Conservation (phyloP, 2,113 vertebrate species). For the Serinus canaria region DNA sequence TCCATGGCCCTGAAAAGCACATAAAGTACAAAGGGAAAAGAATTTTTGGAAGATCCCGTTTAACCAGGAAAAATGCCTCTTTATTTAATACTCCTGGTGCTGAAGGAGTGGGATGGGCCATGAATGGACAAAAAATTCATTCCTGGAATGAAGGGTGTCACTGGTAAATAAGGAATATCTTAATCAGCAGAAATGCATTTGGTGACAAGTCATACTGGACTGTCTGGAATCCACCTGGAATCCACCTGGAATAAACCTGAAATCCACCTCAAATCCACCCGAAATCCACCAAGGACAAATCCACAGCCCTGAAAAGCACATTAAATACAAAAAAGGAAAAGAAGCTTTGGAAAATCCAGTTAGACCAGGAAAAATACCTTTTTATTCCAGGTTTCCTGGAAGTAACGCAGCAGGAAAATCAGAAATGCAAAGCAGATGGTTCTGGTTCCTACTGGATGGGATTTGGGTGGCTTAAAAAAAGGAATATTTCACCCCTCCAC, state of each 20-base stretch:
- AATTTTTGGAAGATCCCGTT: background rate
- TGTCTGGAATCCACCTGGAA: no score
- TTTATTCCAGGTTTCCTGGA: background rate
- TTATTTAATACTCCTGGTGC: background rate
- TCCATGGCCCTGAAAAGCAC: accelerated
- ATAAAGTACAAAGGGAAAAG: background rate
- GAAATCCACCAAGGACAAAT: background rate
- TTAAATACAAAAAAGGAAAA: background rate
- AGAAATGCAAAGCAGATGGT: background rate
- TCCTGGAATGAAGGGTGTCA: background rate
- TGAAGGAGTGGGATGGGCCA: background rate
- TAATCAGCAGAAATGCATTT: background rate
- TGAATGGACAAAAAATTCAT: accelerated
- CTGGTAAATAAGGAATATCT: background rate
- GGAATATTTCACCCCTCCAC: background rate
- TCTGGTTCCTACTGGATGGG: background rate
- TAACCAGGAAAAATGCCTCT: background rate
- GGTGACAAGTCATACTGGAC: accelerated
- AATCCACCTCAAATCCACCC: background rate
- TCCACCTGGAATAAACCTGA: no score
- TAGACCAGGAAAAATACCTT: background rate
- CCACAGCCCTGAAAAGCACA: accelerated
- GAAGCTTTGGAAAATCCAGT: background rate
- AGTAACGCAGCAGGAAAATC: background rate
- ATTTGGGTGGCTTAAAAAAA: background rate